Percentiles rank a stretch among this genome's conserved stretches.
These are phyloP conservation scores for Cotesia congregata DNA, from an alignment of 2,888 invertebrate genomes.

Conservation along the genomic window DNA sequence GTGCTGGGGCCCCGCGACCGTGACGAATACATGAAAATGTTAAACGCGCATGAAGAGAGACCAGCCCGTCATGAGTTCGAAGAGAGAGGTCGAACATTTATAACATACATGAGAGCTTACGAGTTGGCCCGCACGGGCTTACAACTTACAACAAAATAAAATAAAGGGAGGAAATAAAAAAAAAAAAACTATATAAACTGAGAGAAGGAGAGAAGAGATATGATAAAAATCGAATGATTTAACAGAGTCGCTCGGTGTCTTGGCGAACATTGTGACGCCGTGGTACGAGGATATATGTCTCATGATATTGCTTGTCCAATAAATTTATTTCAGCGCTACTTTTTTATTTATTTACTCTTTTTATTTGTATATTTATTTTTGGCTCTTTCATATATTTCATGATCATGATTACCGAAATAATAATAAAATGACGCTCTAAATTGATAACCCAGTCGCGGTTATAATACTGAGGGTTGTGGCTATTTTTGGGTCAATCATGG, in stretches of 20 bases:
- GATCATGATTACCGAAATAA: too few species aligned
- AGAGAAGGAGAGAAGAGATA: slow-evolving; percentile 20
- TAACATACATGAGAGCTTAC: slow-evolving; percentile 48
- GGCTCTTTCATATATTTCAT: background rate
- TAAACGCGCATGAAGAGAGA: slow-evolving; percentile 45
- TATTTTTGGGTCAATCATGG: background rate
- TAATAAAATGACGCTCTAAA: background rate
- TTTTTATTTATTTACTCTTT: slow-evolving; percentile 34
- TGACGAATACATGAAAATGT: slow-evolving; percentile 58
- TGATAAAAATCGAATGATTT: slow-evolving; percentile 59
- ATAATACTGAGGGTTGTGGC: background rate
- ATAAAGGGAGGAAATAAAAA: slow-evolving; percentile 11
- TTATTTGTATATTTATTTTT: slow-evolving; percentile 16
- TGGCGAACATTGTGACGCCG: slow-evolving; percentile 56
- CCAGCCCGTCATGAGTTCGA: slow-evolving; percentile 40
- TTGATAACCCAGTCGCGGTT: background rate
- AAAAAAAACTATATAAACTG: slow-evolving; percentile 12
- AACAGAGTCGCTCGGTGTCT: slow-evolving; percentile 44
- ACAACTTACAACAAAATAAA: slow-evolving; percentile 25
- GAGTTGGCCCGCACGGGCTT: slow-evolving; percentile 30
- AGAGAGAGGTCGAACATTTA: slow-evolving; percentile 21
- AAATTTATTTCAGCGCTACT: slow-evolving; percentile 49
- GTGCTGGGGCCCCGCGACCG: slow-evolving; percentile 44
- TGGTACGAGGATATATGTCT: slow-evolving; percentile 53
- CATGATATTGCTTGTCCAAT: slow-evolving; percentile 54